Evolutionary conservation across 2,888 invertebrate species (phyloP), one percentile per base, ranked within the genome.

Genomic region (Scaeva pyrastri): DNA sequence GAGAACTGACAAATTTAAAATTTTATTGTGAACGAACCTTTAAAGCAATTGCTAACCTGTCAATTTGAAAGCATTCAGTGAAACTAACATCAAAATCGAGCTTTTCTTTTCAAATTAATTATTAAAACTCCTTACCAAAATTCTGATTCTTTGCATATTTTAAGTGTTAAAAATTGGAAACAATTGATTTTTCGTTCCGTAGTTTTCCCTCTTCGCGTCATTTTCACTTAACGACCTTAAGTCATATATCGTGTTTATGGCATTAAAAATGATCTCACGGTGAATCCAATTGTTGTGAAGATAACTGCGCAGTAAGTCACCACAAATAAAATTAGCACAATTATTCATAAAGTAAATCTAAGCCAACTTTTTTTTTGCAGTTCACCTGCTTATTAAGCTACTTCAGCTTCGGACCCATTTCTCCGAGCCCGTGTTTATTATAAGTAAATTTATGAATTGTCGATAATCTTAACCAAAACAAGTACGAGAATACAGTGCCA

Each of bases 401-500:
- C 21, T 2, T 10, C 2, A 10, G 36, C 48, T n/a, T 39, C 31
- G 21, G 5, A 68, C 14, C 19, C 36, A 36, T 31, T 41, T 16
- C 5, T 43, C 16, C 14, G 14, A 48, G 14, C 7, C 14, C 3
- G n/a, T 39, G 6, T 3, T 31, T 31, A 31, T 31, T 7, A 31
- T 31, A 26, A 2, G 14, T 12, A 14, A 16, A 14, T 43, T 5
- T 31, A 58, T 58, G 12, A 58, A 50, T 66, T 52, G 10, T 23
- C 31, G 50, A 79, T 79, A 55, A 74, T 70, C 41, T 41, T 73
- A 43, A 68, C 45, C 41, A 26, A 39, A 43, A 73, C 45, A 36
- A 66, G 4, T 19, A 8, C 11, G 5, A n/a, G n/a, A 31, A 31
- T 31, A 31, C 8, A 31, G 8, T 19, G 16, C 1, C 58, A n/a